A percentile compares a stretch with the other conserved stretches of the same genome.
Evolutionary conservation across 2,888 invertebrate genomes (phyloP).

Genomic region (Caenorhabditis sinica): DNA sequence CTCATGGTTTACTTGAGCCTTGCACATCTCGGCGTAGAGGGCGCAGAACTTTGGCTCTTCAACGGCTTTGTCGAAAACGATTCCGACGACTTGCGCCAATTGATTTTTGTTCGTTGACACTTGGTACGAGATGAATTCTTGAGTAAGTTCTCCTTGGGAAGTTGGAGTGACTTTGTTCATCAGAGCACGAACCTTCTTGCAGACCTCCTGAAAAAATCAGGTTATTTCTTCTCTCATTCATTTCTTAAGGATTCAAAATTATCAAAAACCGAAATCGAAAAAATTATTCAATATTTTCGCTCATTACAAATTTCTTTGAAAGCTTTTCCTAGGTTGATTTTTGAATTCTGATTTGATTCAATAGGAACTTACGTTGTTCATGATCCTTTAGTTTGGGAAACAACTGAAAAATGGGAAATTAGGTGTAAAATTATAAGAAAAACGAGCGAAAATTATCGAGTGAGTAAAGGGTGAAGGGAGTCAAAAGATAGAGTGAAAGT

Average conservation of each 20-base stretch:
- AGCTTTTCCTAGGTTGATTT: no score
- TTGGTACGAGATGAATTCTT: slow-evolving; percentile 72
- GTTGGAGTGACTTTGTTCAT: slow-evolving; percentile 81
- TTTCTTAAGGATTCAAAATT: no score
- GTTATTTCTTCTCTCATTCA: no score
- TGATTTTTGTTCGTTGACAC: slow-evolving; percentile 61
- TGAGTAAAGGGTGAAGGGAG: neutral
- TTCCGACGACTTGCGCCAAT: slow-evolving; percentile 67
- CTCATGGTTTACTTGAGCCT: slow-evolving; percentile 64
- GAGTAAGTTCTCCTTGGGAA: slow-evolving; percentile 69
- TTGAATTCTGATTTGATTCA: slow-evolving; percentile 59
- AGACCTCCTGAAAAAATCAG: slow-evolving; percentile 47
- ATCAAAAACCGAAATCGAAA: no score
- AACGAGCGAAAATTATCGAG: neutral
- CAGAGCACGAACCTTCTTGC: slow-evolving; percentile 75
- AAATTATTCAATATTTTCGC: no score
- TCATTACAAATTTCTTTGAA: neutral
- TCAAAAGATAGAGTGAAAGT: no score
- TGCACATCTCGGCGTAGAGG: slow-evolving; percentile 72
- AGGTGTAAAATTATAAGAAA: neutral
- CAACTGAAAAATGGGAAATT: neutral
- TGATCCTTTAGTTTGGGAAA: slow-evolving; percentile 62
- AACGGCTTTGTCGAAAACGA: slow-evolving; percentile 77
- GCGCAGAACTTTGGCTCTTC: slow-evolving; percentile 77
- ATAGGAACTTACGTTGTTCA: no score